A percentile compares a stretch with the other conserved stretches of the same genome.
These are phyloP conservation scores for Ptychobarbus kaznakovi DNA, from an alignment of 2,797 vertebrate species.

Conservation along the genomic window DNA sequence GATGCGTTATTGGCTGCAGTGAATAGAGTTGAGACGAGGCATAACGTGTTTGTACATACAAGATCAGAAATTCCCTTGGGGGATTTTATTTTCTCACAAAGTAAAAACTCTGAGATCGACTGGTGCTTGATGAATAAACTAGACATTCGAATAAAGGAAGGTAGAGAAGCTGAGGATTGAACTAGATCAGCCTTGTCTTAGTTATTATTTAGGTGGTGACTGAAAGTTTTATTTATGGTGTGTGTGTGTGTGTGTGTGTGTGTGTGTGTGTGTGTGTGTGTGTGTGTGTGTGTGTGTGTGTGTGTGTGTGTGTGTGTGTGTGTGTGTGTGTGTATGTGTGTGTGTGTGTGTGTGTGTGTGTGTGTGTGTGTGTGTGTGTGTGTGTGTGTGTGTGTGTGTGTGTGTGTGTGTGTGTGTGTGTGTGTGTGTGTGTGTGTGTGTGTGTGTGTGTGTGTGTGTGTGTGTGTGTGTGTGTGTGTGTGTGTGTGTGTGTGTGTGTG, in stretches of 20 bases:
- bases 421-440: too few species aligned
- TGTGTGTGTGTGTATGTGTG: neutral
- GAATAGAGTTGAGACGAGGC: constrained; percentile 28
- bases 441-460: too few species aligned
- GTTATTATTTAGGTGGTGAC: neutral
- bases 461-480: neutral
- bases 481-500: neutral
- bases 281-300: too few species aligned
- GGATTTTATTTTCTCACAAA: constrained; percentile 13
- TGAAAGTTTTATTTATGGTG: neutral
- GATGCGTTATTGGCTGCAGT: constrained; percentile 37
- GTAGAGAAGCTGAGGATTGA: neutral
- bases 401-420: neutral
- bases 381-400: neutral
- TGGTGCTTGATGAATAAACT: constrained; percentile 6
- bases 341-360: neutral
- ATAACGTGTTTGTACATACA: constrained; percentile 42
- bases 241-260: neutral
- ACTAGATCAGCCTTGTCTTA: neutral
- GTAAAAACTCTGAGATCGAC: neutral
- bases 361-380: neutral
- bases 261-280: too few species aligned
- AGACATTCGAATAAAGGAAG: neutral
- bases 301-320: too few species aligned
- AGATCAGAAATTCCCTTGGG: constrained; percentile 9